Evolutionary conservation across 2,113 vertebrate genomes (phyloP).

Genomic region (Proterorhinus semilunaris): DNA sequence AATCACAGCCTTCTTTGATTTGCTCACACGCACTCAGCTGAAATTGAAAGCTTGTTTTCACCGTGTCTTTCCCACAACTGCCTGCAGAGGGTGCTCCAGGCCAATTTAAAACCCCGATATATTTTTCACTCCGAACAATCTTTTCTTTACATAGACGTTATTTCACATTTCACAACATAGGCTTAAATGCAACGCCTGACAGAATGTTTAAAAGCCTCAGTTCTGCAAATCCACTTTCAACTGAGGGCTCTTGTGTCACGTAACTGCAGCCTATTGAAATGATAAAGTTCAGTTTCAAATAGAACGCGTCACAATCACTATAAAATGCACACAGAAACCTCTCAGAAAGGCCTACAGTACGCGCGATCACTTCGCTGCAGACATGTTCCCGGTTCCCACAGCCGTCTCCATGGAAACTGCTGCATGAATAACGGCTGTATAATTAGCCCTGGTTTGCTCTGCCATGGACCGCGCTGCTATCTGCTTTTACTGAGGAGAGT

Average conservation of each 20-base stretch:
- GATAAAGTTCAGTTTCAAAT: not conserved
- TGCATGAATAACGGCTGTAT: conserved; percentile 51
- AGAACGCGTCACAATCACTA: not conserved
- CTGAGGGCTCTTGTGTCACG: too few species aligned
- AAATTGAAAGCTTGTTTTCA: too few species aligned
- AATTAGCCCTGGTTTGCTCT: conserved; percentile 31
- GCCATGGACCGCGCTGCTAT: conserved; percentile 7
- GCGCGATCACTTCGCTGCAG: conserved; percentile 20
- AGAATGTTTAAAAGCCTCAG: not conserved
- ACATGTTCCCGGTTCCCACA: conserved; percentile 40
- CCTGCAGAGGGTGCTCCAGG: too few species aligned
- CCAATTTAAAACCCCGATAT: too few species aligned
- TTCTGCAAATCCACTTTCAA: not conserved
- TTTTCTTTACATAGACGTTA: too few species aligned
- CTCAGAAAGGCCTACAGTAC: conserved; percentile 20
- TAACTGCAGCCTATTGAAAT: not conserved
- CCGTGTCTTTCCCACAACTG: too few species aligned
- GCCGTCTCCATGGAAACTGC: conserved; percentile 61
- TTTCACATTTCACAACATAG: too few species aligned
- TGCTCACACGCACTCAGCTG: too few species aligned
- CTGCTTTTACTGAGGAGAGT: conserved; percentile 23
- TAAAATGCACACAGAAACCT: not conserved
- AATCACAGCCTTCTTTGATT: too few species aligned
- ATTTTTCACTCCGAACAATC: too few species aligned
- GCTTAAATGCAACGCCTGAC: too few species aligned